Percentiles rank a stretch among this genome's conserved stretches.
Evolutionary conservation across 2,888 invertebrate species (phyloP).

Genomic region (Emmelina monodactyla): DNA sequence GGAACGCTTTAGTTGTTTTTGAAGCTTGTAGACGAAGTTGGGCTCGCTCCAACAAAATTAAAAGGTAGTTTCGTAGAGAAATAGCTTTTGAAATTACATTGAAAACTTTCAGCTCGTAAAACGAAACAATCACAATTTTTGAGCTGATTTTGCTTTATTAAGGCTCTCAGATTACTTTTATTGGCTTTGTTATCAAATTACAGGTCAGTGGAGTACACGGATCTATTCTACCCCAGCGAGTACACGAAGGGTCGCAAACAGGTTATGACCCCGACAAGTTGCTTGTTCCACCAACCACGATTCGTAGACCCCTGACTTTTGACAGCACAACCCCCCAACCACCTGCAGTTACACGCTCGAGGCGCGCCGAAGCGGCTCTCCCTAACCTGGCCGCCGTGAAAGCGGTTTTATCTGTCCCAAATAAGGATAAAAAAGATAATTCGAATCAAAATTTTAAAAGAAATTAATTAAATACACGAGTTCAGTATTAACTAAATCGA

Average conservation of each 20-base stretch:
- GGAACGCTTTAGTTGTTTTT: neutral
- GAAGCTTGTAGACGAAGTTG: too few relatives aligned
- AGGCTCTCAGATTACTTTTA: too few relatives aligned
- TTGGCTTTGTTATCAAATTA: conserved; percentile 16
- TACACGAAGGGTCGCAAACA: conserved; percentile 63
- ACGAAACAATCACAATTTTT: too few relatives aligned
- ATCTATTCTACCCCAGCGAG: conserved; percentile 37
- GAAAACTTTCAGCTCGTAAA: too few relatives aligned
- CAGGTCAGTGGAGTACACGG: conserved; percentile 52
- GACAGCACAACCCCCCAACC: conserved; percentile 23
- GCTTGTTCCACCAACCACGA: conserved; percentile 50
- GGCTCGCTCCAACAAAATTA: too few relatives aligned
- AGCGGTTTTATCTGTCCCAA: conserved; percentile 45
- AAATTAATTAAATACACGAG: neutral
- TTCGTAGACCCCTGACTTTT: conserved; percentile 30
- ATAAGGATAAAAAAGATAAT: conserved; percentile 42
- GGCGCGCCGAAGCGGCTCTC: conserved; percentile 24
- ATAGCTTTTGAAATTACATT: too few relatives aligned
- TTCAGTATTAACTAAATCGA: neutral
- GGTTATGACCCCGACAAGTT: conserved; percentile 66
- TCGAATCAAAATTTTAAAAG: neutral
- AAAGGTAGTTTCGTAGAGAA: too few relatives aligned
- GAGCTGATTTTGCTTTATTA: too few relatives aligned
- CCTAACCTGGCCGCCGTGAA: conserved; percentile 29
- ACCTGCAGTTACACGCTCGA: conserved; percentile 14